phyloP scores from a whole-genome alignment of 2,888 invertebrate genomes.

The Parelbella ahira region DNA sequence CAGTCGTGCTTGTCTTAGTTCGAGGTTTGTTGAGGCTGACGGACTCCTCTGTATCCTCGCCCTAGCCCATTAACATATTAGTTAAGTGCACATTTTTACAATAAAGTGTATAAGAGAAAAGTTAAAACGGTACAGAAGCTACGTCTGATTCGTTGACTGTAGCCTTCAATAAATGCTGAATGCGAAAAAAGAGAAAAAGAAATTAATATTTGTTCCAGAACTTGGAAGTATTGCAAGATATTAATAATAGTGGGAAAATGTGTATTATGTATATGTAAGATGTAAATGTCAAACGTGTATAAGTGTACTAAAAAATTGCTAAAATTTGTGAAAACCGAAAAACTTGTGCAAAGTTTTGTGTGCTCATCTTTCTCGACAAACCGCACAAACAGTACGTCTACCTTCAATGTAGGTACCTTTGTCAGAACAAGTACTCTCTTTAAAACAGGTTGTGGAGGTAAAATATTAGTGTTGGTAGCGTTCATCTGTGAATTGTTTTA shows the following conservation, averaged over 20 bases:
- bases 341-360: conserved; percentile 12
- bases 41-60: conserved; percentile 74
- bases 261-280: conserved; percentile 8
- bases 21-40: conserved; percentile 70
- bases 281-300: conserved; percentile 6
- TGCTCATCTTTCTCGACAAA: conserved; percentile 8
- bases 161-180: conserved; percentile 9
- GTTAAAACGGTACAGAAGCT: conserved; percentile 7
- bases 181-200: background rate
- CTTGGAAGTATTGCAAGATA: conserved; percentile 1
- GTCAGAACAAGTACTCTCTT: conserved; percentile 55
- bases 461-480: conserved; percentile 42
- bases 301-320: conserved; percentile 6
- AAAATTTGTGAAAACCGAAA: conserved; percentile 1
- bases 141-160: conserved; percentile 19
- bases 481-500: conserved; percentile 53
- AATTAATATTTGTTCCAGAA: background rate
- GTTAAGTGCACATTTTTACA: conserved; percentile 16
- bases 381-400: conserved; percentile 29
- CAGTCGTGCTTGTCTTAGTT: conserved; percentile 73
- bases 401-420: conserved; percentile 48
- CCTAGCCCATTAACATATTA: conserved; percentile 49
- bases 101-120: conserved; percentile 12
- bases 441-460: conserved; percentile 43
- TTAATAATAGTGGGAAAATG: conserved; percentile 4